Evolutionary conservation across 2,797 vertebrate species (phyloP), one percentile per base, ranked within the genome.

Genomic region (Cyclura pinguis): DNA sequence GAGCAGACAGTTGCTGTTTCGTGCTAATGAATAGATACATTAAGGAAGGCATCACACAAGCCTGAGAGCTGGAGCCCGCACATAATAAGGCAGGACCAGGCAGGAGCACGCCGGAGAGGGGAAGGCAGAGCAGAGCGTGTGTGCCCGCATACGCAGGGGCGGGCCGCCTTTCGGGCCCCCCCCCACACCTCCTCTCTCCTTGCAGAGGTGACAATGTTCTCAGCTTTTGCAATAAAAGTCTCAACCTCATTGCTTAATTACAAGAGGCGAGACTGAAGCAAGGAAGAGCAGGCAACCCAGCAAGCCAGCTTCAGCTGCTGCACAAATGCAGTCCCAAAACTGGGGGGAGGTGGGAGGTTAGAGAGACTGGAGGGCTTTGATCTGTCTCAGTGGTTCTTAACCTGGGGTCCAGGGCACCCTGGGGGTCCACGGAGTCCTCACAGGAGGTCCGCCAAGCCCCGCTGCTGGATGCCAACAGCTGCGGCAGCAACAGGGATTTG

Each of bases 11-110:
- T 94, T 95, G 95, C 93, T 96, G 94, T 96, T 96, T 94, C 94
- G 95, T 38, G 92, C 93, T 96, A 96, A 96, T 96, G 95, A 97
- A 95, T 88, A 94, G 96, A 94, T 95, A 95, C 93, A 95, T 96
- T 96, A 95, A 94, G 93, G 89, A 91, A 93, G 94, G 91, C 93
- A 95, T 95, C 91, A 92, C 94, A 93, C 89, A 94, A 86, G 95
- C 91, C 92, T 90, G 92, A 74, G 95, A 95, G 92, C 93, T 91
- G 86, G 90, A 95, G 90, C 86, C 90, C 24, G 9, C 10, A 18
- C 93, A 92, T 93, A 94, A 95, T 93, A 94, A 95, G 94, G 92
- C 91, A 92, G 94, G 67, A 86, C 89, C 90, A 89, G 74, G 92
- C 81, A 27, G 85, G 88, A 94, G 86, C 94, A 92, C 89, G 90